These are phyloP conservation scores for Galemys pyrenaicus DNA, from an alignment of 2,113 vertebrate genomes.

Conservation along the genomic window DNA sequence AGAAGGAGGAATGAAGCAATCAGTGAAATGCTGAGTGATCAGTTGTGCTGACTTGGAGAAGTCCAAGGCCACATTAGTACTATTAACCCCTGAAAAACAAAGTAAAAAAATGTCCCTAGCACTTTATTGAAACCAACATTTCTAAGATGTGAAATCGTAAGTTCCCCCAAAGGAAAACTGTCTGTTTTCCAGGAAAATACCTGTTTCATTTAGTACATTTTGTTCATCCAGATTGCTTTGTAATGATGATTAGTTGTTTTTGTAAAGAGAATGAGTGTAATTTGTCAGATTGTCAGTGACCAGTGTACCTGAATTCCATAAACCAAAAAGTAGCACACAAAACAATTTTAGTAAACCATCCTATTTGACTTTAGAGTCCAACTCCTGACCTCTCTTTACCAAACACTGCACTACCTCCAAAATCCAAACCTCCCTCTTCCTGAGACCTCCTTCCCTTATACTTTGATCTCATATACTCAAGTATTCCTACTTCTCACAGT, in stretches of 20 bases:
- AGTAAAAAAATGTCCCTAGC: neutral
- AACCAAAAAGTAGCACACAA: neutral
- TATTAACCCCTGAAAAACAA: slow-evolving; percentile 64
- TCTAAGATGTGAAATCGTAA: slow-evolving; percentile 10
- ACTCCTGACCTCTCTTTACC: neutral
- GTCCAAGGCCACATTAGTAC: slow-evolving; percentile 78
- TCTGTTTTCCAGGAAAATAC: neutral
- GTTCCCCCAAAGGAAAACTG: neutral
- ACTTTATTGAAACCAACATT: slow-evolving; percentile 18
- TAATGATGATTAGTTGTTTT: neutral
- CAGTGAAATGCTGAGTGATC: slow-evolving; percentile 78
- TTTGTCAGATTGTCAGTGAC: slow-evolving; percentile 6
- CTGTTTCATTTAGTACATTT: neutral
- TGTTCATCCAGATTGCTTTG: neutral
- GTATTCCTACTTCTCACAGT: neutral
- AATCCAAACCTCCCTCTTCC: neutral
- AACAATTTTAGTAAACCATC: neutral
- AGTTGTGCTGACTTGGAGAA: slow-evolving; percentile 71
- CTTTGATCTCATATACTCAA: neutral
- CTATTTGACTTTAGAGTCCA: neutral
- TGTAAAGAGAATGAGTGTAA: neutral
- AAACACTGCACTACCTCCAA: neutral
- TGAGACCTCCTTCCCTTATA: neutral
- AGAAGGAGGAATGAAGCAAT: slow-evolving; percentile 75
- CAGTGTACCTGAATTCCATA: neutral